These are phyloP conservation scores for Galerucella calmariensis DNA, from an alignment of 2,888 invertebrate species.

Conservation along the genomic window DNA sequence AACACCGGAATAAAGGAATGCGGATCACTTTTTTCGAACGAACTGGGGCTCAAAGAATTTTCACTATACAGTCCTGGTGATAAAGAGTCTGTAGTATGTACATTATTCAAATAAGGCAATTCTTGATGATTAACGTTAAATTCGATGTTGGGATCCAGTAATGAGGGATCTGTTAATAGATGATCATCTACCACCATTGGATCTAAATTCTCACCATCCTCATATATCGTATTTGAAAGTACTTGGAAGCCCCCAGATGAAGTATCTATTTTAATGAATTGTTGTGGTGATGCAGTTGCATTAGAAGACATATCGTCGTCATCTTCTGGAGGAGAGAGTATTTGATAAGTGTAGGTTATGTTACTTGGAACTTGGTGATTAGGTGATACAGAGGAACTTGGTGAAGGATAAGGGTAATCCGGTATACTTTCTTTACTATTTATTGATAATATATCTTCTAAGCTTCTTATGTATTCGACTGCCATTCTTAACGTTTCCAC, in stretches of 20 bases:
- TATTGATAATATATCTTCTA: conserved; percentile 80
- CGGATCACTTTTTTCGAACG: conserved; percentile 53
- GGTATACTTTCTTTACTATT: conserved; percentile 67
- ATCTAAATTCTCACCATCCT: conserved; percentile 71
- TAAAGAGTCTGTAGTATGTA: conserved; percentile 57
- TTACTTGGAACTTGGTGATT: conserved; percentile 33
- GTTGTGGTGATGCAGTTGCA: conserved; percentile 67
- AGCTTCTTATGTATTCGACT: conserved; percentile 86
- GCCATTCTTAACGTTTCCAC: conserved; percentile 92
- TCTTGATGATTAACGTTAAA: conserved; percentile 67
- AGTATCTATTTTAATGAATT: conserved; percentile 69
- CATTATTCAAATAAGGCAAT: conserved; percentile 67
- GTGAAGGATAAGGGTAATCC: conserved; percentile 38
- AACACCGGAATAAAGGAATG: conserved; percentile 56
- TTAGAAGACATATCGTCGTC: conserved; percentile 66
- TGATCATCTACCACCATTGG: conserved; percentile 63
- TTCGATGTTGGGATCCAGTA: conserved; percentile 68
- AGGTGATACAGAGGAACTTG: conserved; percentile 54
- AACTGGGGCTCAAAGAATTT: conserved; percentile 62
- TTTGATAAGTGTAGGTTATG: conserved; percentile 51
- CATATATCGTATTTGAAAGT: conserved; percentile 70
- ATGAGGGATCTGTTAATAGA: conserved; percentile 63
- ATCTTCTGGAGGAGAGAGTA: conserved; percentile 67
- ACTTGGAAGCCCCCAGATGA: conserved; percentile 74
- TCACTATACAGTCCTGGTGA: conserved; percentile 63